Percentiles rank a stretch among this genome's conserved stretches.
phyloP scores from a whole-genome alignment of 1,140 invertebrate genomes.

The Diuraphis noxia region DNA sequence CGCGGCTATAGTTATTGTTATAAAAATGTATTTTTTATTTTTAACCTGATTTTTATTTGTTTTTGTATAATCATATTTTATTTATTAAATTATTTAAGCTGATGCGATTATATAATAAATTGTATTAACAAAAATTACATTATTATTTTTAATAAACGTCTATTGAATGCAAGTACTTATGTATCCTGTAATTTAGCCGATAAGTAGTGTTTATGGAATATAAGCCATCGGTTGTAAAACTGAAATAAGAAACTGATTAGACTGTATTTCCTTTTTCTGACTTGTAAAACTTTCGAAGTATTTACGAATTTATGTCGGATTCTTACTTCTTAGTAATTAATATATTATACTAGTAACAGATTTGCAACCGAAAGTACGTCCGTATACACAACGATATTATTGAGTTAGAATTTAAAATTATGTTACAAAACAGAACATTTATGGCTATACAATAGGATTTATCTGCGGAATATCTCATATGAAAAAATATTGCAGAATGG shows the following conservation, averaged over 20 bases:
- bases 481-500: background rate
- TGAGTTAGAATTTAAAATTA: background rate
- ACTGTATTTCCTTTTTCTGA: background rate
- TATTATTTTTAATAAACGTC: constrained; percentile 51
- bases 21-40: constrained; percentile 41
- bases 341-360: background rate
- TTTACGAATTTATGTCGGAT: background rate
- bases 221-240: background rate
- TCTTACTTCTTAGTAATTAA: background rate
- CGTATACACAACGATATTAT: background rate
- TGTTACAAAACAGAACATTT: background rate
- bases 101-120: constrained; percentile 39
- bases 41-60: constrained; percentile 44
- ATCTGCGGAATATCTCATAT: background rate
- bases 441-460: background rate
- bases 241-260: background rate
- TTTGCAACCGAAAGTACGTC: constrained; percentile 2
- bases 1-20: constrained; percentile 18
- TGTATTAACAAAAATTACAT: constrained; percentile 50
- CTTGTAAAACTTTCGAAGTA: background rate
- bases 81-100: constrained; percentile 42
- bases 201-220: background rate
- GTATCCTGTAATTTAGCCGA: constrained; percentile 10
- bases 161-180: constrained; percentile 41
- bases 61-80: constrained; percentile 45